These are phyloP conservation scores for Bugulina stolonifera DNA, from an alignment of 2,888 invertebrate species.

Conservation along the genomic window DNA sequence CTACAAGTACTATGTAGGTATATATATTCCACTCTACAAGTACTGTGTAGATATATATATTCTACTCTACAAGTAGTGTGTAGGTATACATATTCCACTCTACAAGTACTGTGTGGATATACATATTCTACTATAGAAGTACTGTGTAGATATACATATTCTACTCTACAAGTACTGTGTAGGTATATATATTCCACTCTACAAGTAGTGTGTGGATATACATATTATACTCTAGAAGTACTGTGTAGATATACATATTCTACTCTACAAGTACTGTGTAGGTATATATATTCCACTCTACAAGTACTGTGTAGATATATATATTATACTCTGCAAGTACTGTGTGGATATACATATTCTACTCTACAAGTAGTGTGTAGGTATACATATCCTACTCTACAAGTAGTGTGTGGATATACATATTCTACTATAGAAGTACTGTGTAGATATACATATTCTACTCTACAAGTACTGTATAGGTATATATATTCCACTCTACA, in stretches of 20 bases:
- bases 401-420: neutral
- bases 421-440: no score
- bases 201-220: neutral
- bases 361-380: neutral
- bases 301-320: neutral
- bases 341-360: no score
- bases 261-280: neutral
- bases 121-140: no score
- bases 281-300: no score
- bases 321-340: no score
- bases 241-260: neutral
- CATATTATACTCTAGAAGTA: no score
- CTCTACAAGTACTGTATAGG: neutral
- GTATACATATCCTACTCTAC: no score
- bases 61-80: neutral
- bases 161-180: neutral
- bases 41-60: neutral
- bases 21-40: no score
- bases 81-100: no score
- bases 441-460: no score
- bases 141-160: neutral
- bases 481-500: no score
- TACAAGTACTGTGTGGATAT: neutral
- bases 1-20: neutral
- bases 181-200: no score